Conservation (phyloP, 2,888 invertebrate genomes). For the Nezara viridula region DNA sequence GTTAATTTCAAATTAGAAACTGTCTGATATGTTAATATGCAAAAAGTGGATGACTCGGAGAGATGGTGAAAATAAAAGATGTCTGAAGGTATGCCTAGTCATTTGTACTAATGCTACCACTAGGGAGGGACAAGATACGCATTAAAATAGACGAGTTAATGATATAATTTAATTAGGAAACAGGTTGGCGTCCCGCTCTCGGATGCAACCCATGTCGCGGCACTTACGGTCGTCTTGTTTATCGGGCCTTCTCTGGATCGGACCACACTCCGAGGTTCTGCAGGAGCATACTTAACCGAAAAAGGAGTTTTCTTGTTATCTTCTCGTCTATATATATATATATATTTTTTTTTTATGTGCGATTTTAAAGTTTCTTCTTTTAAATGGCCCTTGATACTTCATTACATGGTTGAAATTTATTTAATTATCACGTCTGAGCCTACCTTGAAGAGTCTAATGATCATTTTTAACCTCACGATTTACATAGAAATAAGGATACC, state of each 20-base stretch:
- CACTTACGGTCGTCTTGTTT: neutral
- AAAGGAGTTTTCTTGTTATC: neutral
- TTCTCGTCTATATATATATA: neutral
- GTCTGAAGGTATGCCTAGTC: conserved; percentile 28
- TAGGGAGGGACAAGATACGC: neutral
- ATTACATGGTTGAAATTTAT: neutral
- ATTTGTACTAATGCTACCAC: conserved; percentile 43
- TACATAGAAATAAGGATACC: no score
- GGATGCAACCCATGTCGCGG: neutral
- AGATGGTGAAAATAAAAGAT: conserved; percentile 27
- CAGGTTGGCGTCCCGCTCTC: neutral
- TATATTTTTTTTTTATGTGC: neutral
- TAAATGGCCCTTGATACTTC: neutral
- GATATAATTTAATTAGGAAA: conserved; percentile 29
- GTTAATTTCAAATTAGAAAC: conserved; percentile 26
- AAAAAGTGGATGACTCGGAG: conserved; percentile 41
- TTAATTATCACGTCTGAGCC: no score
- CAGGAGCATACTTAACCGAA: neutral
- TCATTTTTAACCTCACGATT: no score
- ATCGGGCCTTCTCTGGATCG: neutral
- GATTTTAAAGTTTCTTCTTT: neutral
- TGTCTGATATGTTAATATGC: conserved; percentile 42
- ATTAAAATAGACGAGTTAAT: conserved; percentile 22
- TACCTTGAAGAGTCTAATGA: no score
- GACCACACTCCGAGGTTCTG: neutral